These are phyloP conservation scores for Grallaria varia DNA, from an alignment of 2,113 vertebrate species.

Conservation along the genomic window DNA sequence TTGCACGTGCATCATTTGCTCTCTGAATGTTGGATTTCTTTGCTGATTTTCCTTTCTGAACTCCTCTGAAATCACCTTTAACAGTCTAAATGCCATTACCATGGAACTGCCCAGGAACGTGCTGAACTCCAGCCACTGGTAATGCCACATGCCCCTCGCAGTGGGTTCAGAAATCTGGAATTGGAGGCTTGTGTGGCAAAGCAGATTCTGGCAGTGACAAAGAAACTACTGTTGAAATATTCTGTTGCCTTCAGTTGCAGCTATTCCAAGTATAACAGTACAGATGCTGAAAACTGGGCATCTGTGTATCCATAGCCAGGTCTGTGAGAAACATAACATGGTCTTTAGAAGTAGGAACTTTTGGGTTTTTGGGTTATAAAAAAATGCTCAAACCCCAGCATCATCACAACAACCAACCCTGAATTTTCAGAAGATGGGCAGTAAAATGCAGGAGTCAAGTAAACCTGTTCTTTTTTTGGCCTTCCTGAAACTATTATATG, in stretches of 20 bases:
- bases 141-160: background rate
- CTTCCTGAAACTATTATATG: background rate
- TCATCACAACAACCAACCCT: background rate
- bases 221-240: background rate
- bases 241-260: background rate
- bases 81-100: background rate
- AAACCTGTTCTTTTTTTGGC: background rate
- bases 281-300: background rate
- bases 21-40: background rate
- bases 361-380: background rate
- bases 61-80: background rate
- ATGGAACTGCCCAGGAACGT: background rate
- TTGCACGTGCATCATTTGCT: background rate
- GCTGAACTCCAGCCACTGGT: background rate
- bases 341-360: background rate
- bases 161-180: background rate
- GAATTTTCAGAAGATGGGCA: background rate
- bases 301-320: background rate
- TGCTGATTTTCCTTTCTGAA: background rate
- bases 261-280: background rate
- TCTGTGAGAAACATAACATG: background rate
- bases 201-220: background rate
- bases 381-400: background rate
- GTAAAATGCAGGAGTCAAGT: background rate
- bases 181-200: background rate